Evolutionary conservation across 2,113 vertebrate genomes (phyloP), one percentile per base, ranked within the genome.

Genomic region (Zingel zingel): DNA sequence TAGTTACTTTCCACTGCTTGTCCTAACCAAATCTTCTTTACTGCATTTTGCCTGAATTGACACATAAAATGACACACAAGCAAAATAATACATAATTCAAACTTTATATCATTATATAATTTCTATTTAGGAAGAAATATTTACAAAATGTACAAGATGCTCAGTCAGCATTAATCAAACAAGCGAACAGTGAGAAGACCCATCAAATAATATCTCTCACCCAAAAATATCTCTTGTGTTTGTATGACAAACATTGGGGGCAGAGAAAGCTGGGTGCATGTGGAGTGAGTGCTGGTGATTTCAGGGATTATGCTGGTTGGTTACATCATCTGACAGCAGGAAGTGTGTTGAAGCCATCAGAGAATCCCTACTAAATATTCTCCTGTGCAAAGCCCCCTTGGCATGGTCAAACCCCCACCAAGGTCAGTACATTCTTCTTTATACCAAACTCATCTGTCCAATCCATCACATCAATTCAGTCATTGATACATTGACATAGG

Each of bases 131-230:
- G 88, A 93, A 86, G 53, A 91, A 64, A 87, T 9, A 91, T 95
- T 91, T 95, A 95, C 94, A 96, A 94, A 94, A 94, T 95, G 77
- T 95, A 96, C 94, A 96, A 89, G 59, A 91, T 87, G 76, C 91
- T 94, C 77, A 90, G 90, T 90, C 87, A 93, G 77, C 82, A 85
- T 80, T 81, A 91, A 90, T 92, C 89, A 94, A 90, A 93, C 82
- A 90, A 88, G 75, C 87, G 86, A 88, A 87, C 82, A 88, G 85
- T 86, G 86, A 93, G 81, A 85, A 51, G 74, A 91, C 83, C 85
- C 86, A 91, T 89, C 71, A 83, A 85, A 88, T 84, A 74, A 74
- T 81, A 89, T 88, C 79, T 84, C 82, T 84, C 88, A 86, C 75
- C 51, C 75, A 83, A 83, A 91, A 83, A 88, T 84, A 91, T 91